Conservation (phyloP, 2,113 vertebrate species). For the Phylloscopus whistleri region DNA sequence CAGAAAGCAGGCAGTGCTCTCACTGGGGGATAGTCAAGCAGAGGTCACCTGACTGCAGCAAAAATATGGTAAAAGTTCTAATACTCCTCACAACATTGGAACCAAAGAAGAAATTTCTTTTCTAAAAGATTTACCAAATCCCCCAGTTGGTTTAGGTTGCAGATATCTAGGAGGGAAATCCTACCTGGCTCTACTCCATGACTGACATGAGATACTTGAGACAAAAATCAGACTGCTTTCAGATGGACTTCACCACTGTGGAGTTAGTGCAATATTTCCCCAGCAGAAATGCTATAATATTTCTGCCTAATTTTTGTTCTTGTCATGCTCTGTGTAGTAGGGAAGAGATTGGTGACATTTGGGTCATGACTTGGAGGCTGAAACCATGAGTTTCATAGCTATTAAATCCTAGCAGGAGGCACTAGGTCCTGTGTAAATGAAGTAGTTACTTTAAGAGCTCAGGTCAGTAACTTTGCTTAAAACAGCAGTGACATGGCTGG, state of each 20-base stretch:
- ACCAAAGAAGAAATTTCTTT: neutral
- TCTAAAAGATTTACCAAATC: neutral
- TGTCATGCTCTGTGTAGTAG: neutral
- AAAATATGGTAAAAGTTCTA: neutral
- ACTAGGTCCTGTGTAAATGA: neutral
- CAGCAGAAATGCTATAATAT: neutral
- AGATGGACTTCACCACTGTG: neutral
- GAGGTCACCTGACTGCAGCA: neutral
- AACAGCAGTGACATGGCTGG: neutral
- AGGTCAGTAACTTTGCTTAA: neutral
- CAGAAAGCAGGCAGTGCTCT: neutral
- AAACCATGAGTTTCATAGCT: constrained; percentile 9
- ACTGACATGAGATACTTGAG: neutral
- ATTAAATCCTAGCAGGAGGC: constrained; percentile 9
- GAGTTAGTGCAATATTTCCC: neutral
- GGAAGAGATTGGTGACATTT: neutral
- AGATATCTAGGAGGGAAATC: neutral
- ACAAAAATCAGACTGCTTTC: neutral
- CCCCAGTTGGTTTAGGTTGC: neutral
- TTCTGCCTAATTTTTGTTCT: neutral
- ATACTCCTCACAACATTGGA: neutral
- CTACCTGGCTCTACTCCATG: neutral
- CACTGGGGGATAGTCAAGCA: neutral
- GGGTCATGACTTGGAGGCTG: neutral
- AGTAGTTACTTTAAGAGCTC: neutral